Evolutionary conservation across 1,140 invertebrate genomes (phyloP).

Genomic region (Littorina saxatilis): DNA sequence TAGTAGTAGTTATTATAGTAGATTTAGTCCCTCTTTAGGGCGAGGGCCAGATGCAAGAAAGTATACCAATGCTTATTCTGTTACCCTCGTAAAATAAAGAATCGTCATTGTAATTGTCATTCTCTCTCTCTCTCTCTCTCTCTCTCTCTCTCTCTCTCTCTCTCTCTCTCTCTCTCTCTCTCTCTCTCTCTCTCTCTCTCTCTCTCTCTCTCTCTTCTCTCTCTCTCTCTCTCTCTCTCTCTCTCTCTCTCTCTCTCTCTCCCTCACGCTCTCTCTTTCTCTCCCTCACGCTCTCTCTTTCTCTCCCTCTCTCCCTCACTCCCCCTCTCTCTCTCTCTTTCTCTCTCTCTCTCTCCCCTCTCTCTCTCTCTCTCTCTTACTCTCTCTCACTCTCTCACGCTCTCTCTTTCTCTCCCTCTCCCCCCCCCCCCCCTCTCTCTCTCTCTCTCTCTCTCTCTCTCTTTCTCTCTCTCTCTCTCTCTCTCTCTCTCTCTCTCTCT

Average conservation of each 20-base stretch:
- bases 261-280: too few species aligned
- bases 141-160: conserved; percentile 22
- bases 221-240: conserved; percentile 15
- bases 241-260: not conserved
- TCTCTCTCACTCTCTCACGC: conserved; percentile 72
- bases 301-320: not conserved
- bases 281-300: too few species aligned
- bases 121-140: not conserved
- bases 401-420: not conserved
- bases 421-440: conserved; percentile 25
- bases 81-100: not conserved
- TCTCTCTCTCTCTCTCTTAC: conserved; percentile 51
- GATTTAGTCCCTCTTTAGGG: too few species aligned
- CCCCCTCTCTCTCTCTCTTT: not conserved
- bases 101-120: not conserved
- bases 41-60: too few species aligned
- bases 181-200: conserved; percentile 24
- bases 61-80: not conserved
- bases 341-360: conserved; percentile 63
- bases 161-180: conserved; percentile 46
- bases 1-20: too few species aligned
- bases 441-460: conserved; percentile 1
- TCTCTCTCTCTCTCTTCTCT: conserved; percentile 13
- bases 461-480: not conserved
- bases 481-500: conserved; percentile 6